These are phyloP conservation scores for Phyllostomus hastatus DNA, from an alignment of 2,113 vertebrate genomes.

Conservation along the genomic window DNA sequence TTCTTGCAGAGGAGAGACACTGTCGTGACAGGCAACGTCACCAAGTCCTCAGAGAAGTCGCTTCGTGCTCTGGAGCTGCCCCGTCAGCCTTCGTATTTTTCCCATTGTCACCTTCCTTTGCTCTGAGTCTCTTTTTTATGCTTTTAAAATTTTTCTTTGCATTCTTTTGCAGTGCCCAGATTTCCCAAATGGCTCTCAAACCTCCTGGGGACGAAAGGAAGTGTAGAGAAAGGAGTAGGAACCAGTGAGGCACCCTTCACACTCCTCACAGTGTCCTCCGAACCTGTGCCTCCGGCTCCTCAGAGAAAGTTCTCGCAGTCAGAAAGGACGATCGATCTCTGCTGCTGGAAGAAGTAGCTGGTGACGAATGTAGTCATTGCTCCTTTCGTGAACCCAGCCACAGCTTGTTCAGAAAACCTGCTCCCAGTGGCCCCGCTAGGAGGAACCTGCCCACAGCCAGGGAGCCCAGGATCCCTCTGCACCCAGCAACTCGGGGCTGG, in stretches of 20 bases:
- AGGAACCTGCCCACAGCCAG: not conserved
- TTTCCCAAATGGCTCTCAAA: not conserved
- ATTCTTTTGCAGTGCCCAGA: not conserved
- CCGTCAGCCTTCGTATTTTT: not conserved
- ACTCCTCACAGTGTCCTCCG: not conserved
- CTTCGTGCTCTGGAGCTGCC: no score
- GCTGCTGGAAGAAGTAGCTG: not conserved
- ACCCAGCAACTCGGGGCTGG: conserved; percentile 77
- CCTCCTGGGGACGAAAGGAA: not conserved
- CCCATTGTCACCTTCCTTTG: not conserved
- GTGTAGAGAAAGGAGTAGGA: not conserved
- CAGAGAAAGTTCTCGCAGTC: not conserved
- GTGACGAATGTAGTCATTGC: not conserved
- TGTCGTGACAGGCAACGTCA: accelerated
- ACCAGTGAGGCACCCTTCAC: no score
- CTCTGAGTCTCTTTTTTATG: not conserved
- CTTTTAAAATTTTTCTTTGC: not conserved
- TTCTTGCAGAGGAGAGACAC: not conserved
- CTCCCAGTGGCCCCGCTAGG: not conserved
- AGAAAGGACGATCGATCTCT: not conserved
- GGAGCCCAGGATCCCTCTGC: conserved; percentile 76
- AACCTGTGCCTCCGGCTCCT: not conserved
- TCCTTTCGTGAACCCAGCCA: not conserved
- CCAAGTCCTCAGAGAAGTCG: not conserved
- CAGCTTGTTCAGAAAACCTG: not conserved